Base-by-base conservation (phyloP, 2,797 vertebrate species). In the Rhynchonycteris naso region DNA sequence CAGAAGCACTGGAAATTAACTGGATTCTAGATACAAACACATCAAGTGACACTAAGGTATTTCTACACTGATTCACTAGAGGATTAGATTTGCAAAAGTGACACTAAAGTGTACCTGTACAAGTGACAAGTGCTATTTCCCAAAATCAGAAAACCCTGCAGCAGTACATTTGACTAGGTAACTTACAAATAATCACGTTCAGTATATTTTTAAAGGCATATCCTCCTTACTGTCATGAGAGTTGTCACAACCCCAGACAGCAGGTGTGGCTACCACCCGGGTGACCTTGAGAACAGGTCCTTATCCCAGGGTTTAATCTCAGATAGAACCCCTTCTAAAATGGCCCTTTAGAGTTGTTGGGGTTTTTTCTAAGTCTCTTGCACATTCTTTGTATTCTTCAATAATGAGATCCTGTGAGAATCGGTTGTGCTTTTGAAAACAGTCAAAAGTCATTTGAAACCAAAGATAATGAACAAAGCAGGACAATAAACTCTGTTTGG, bases 351-450 rank as follows among this genome's bases (percentile, higher is more conserved):
- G 22, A 35, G 26, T 82, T 84, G 13, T 43, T 30, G 43, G 43
- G 43, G 43, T 13, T 75, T 84, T 93, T 76, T 91, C 66, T 81
- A 63, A 68, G 35, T 16, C 30, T 33, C 59, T 5, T 87, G 88
- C 28, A 84, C 19, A 58, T 87, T 91, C 76, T 94, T 94, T 84
- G 50, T 47, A 81, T 95, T 92, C 52, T 89, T 89, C 61, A 94
- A 90, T 18, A 58, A 84, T 47, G 19, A 58, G 90, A 63, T 82
- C n/a, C 83, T 95, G 90, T 75, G 56, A 92, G 58, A 81, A 87
- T 63, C 5, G 87, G 68, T 95, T 68, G 21, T 28, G 35, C 43
- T 93, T 92, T 87, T 86, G 33, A 92, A 95, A 92, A 85, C 28
- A 93, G 68, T 74, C 79, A 66, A 63, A 85, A 92, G 43, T 78